A percentile compares a stretch with the other conserved stretches of the same genome.
These are phyloP conservation scores for Acropora tenuis DNA, from an alignment of 64 coral and sea anemone species.

Conservation along the genomic window DNA sequence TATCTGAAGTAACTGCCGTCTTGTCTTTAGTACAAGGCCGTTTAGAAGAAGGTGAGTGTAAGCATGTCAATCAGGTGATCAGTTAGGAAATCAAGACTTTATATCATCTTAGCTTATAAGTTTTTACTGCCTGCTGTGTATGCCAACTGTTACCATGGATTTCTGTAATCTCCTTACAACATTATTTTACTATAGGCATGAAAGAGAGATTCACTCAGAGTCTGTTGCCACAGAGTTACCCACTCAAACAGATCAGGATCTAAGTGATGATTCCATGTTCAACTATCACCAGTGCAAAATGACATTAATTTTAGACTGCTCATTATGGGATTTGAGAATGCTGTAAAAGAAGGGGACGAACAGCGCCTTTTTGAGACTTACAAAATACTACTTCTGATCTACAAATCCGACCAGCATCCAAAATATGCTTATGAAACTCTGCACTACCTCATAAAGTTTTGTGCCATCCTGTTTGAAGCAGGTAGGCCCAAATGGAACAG, in stretches of 20 bases:
- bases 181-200: conserved; percentile 17
- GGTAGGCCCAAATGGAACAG: conserved; percentile 42
- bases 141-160: background rate
- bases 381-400: conserved; percentile 44
- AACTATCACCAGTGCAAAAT: conserved; percentile 64
- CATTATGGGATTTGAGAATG: conserved; percentile 52
- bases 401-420: conserved; percentile 36
- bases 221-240: conserved; percentile 29
- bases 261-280: conserved; percentile 41
- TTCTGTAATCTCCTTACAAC: background rate
- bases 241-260: background rate
- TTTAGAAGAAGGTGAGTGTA: conserved; percentile 66
- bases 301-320: conserved; percentile 25
- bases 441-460: background rate
- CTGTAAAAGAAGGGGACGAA: conserved; percentile 59
- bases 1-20: conserved; percentile 54
- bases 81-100: background rate
- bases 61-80: background rate
- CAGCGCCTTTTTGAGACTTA: conserved; percentile 37
- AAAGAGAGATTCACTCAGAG: conserved; percentile 31
- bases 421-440: conserved; percentile 39
- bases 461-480: conserved; percentile 37
- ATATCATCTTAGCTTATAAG: background rate
- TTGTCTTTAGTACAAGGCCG: conserved; percentile 58
- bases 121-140: background rate